Percentiles rank a stretch among this genome's conserved stretches.
Conservation (phyloP, 2,113 vertebrate genomes). For the Felis chaus region DNA sequence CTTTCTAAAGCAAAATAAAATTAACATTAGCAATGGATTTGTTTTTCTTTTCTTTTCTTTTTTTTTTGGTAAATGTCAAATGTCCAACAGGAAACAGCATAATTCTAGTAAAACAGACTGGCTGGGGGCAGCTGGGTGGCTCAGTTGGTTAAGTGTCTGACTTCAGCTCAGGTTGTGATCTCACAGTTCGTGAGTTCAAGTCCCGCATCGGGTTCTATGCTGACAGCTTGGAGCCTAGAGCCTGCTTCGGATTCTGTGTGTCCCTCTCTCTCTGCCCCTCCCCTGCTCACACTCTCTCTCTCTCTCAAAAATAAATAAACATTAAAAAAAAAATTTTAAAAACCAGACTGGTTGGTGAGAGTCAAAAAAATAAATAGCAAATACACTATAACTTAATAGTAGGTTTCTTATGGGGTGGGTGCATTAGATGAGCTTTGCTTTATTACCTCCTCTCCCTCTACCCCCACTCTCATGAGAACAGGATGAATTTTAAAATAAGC, state of each 20-base stretch:
- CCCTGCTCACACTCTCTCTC: too few relatives aligned
- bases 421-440: neutral
- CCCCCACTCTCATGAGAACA: neutral
- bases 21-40: neutral
- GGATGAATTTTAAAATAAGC: neutral
- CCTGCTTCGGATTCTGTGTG: too few relatives aligned
- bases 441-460: neutral
- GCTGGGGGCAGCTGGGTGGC: too few relatives aligned
- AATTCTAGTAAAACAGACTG: neutral
- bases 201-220: too few relatives aligned
- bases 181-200: too few relatives aligned
- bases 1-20: conserved; percentile 18
- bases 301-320: too few relatives aligned
- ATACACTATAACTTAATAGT: neutral
- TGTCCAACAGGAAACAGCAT: neutral
- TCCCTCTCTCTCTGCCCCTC: too few relatives aligned
- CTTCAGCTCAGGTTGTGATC: too few relatives aligned
- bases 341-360: neutral
- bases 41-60: neutral
- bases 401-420: neutral
- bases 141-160: too few relatives aligned
- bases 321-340: neutral
- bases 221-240: too few relatives aligned
- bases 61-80: neutral
- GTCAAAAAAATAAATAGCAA: neutral